phyloP scores from a whole-genome alignment of 1,140 invertebrate species.

The Sycophila sp. region DNA sequence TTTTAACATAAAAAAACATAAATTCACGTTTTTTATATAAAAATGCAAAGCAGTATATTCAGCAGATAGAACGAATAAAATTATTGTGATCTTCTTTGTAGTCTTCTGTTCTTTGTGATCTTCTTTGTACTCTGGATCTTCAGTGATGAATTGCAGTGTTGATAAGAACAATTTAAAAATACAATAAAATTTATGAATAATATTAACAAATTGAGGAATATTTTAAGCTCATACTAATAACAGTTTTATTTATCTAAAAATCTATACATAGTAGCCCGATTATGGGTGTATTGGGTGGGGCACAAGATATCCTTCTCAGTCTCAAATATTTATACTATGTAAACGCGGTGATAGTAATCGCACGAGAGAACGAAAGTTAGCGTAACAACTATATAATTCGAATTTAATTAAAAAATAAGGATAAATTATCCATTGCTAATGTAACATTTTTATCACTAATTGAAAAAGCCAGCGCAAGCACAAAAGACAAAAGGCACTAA shows the following conservation, averaged over 20 bases:
- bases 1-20: too few species aligned
- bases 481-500: slow-evolving; percentile 20
- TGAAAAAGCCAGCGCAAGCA: neutral
- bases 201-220: too few species aligned
- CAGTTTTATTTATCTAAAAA: slow-evolving; percentile 38
- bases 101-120: neutral
- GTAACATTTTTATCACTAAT: slow-evolving; percentile 16
- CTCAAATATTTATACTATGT: slow-evolving; percentile 23
- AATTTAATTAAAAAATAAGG: neutral
- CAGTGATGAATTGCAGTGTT: neutral
- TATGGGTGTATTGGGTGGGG: neutral
- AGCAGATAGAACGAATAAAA: too few species aligned
- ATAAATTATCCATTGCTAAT: too few species aligned
- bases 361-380: neutral
- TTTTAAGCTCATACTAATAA: slow-evolving; percentile 11
- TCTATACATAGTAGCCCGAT: slow-evolving; percentile 24
- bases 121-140: neutral
- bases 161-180: too few species aligned
- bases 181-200: too few species aligned
- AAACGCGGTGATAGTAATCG: neutral
- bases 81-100: too few species aligned
- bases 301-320: slow-evolving; percentile 30
- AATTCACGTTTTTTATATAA: too few species aligned
- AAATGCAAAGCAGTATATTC: too few species aligned
- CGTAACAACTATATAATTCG: neutral